A percentile compares a stretch with the other conserved stretches of the same genome.
These are phyloP conservation scores for Chiroxiphia lanceolata DNA, from an alignment of 2,797 vertebrate species.

Conservation along the genomic window DNA sequence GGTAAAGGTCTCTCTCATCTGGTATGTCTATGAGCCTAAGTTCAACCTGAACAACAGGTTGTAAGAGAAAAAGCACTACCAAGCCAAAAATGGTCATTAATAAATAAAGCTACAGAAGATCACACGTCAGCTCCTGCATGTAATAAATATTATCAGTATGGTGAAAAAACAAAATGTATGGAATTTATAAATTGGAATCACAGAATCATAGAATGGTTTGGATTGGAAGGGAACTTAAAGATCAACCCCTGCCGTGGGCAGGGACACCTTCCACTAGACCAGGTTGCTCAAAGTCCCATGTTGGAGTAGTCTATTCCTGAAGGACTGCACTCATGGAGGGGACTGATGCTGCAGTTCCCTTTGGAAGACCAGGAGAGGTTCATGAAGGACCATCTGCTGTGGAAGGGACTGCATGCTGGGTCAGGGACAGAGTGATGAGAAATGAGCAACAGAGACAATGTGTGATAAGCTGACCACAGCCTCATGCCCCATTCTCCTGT, in stretches of 20 bases:
- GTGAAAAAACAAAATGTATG: not conserved
- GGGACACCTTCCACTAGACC: not conserved
- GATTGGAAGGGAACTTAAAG: not conserved
- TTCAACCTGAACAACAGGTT: not conserved
- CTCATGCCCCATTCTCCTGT: not conserved
- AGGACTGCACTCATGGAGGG: too few relatives aligned
- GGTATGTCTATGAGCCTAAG: not conserved
- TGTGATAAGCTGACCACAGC: not conserved
- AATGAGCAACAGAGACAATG: not conserved
- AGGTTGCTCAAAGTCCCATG: fast-evolving
- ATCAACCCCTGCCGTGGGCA: not conserved
- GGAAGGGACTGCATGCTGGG: not conserved
- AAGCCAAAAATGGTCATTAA: not conserved
- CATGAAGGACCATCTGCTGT: not conserved
- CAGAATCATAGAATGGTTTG: not conserved
- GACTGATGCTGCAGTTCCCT: not conserved
- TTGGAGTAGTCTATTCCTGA: not conserved
- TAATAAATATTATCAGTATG: not conserved
- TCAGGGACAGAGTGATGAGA: not conserved
- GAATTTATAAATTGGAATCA: not conserved
- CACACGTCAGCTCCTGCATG: not conserved
- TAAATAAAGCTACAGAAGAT: not conserved
- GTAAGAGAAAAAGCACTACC: not conserved
- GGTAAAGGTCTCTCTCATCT: not conserved
- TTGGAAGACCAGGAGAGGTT: not conserved